Evolutionary conservation across 2,797 vertebrate genomes (phyloP).

Genomic region (Crenichthys baileyi): DNA sequence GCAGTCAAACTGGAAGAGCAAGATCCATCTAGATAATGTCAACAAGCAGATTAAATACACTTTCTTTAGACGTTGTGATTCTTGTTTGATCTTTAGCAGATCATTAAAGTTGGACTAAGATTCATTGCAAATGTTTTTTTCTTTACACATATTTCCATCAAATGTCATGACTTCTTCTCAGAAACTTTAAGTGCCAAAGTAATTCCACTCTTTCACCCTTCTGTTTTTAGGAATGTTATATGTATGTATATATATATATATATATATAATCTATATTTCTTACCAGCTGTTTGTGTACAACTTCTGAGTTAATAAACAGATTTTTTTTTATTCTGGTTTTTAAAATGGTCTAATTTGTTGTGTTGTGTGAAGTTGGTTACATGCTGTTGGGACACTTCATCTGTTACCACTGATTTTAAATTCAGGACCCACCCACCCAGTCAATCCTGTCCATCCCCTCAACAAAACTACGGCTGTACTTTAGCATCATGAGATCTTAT

Average conservation of each 20-base stretch:
- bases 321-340: slow-evolving; percentile 23
- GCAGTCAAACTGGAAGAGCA: neutral
- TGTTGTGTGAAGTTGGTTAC: neutral
- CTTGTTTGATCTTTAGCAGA: neutral
- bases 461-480: too few relatives aligned
- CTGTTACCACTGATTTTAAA: neutral
- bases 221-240: neutral
- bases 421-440: neutral
- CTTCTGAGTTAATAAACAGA: slow-evolving; percentile 59
- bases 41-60: neutral
- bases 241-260: too few relatives aligned
- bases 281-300: slow-evolving; percentile 57
- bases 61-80: neutral
- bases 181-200: slow-evolving; percentile 57
- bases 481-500: too few relatives aligned
- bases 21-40: neutral
- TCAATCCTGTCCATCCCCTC: neutral
- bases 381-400: neutral
- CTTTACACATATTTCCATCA: neutral
- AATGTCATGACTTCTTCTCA: neutral
- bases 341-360: neutral
- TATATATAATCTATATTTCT: slow-evolving; percentile 49
- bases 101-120: neutral
- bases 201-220: slow-evolving; percentile 18
- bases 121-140: neutral